Evolutionary conservation across 2,888 invertebrate species (phyloP).

Genomic region (Netelia virgata): DNA sequence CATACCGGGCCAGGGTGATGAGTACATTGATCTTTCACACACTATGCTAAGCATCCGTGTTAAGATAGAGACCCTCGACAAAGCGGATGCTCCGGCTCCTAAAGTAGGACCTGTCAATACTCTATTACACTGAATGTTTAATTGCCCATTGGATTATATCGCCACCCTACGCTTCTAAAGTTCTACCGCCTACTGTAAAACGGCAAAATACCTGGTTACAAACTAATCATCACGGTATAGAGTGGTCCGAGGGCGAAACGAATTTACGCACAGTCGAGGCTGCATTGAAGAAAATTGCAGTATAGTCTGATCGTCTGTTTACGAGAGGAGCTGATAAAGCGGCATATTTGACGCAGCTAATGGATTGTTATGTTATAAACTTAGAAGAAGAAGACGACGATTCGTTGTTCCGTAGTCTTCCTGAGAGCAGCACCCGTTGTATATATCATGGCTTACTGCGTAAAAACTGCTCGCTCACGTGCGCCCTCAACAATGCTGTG

Average conservation of each 20-base stretch:
- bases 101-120: no score
- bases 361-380: slow-evolving; percentile 33
- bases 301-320: slow-evolving; percentile 69
- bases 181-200: background rate
- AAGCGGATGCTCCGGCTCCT: no score
- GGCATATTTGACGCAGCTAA: background rate
- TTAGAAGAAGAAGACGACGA: slow-evolving; percentile 14
- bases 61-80: no score
- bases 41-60: no score
- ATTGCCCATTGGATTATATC: slow-evolving; percentile 5
- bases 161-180: background rate
- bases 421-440: slow-evolving; percentile 2
- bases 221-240: slow-evolving; percentile 55
- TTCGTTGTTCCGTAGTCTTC: slow-evolving; percentile 19
- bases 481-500: slow-evolving; percentile 1
- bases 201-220: slow-evolving; percentile 18
- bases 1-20: no score
- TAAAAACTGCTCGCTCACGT: slow-evolving; percentile 19
- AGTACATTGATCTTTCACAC: no score
- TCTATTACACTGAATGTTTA: no score
- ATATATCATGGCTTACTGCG: slow-evolving; percentile 7
- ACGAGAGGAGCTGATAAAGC: slow-evolving; percentile 50
- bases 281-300: slow-evolving; percentile 57
- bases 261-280: background rate
- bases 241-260: slow-evolving; percentile 62